A percentile compares a stretch with the other conserved stretches of the same genome.
These are phyloP conservation scores for Chymomyza caudatula DNA, from an alignment of 2,888 invertebrate genomes.

Conservation along the genomic window DNA sequence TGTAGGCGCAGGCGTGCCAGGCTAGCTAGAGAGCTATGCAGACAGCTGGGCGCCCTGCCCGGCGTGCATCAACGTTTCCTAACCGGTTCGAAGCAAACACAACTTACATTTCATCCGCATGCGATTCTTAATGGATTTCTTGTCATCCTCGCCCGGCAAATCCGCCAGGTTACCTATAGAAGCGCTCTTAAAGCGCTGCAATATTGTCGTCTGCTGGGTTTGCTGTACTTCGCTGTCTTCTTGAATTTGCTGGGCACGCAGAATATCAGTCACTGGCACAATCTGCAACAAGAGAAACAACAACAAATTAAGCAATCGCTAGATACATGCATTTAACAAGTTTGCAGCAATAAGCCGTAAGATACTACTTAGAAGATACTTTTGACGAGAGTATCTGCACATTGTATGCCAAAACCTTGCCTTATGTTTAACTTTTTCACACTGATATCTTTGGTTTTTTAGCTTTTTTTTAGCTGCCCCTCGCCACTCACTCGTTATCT, in stretches of 20 bases:
- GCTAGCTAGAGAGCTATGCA: slow-evolving; percentile 1
- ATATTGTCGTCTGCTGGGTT: slow-evolving; percentile 52
- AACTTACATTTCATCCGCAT: slow-evolving; percentile 74
- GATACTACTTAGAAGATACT: no score
- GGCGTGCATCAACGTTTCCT: neutral
- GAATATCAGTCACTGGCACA: slow-evolving; percentile 75
- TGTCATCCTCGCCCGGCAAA: slow-evolving; percentile 74
- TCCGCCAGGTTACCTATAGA: slow-evolving; percentile 75
- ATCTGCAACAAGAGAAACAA: slow-evolving; percentile 62
- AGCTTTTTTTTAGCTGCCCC: slow-evolving; percentile 1
- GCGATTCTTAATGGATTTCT: slow-evolving; percentile 75
- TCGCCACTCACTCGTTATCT: slow-evolving; percentile 54
- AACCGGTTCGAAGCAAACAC: neutral
- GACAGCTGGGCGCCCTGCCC: slow-evolving; percentile 50
- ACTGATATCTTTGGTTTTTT: neutral
- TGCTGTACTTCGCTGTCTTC: slow-evolving; percentile 67
- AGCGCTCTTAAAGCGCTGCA: slow-evolving; percentile 74
- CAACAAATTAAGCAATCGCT: slow-evolving; percentile 18
- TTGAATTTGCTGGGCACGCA: slow-evolving; percentile 72
- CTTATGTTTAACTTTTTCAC: no score
- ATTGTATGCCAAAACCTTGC: no score
- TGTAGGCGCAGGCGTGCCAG: neutral
- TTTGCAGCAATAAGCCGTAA: no score
- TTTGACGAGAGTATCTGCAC: no score
- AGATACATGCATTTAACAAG: slow-evolving; percentile 29